Conservation (phyloP, 2,888 invertebrate species). For the Danaus chrysippus region DNA sequence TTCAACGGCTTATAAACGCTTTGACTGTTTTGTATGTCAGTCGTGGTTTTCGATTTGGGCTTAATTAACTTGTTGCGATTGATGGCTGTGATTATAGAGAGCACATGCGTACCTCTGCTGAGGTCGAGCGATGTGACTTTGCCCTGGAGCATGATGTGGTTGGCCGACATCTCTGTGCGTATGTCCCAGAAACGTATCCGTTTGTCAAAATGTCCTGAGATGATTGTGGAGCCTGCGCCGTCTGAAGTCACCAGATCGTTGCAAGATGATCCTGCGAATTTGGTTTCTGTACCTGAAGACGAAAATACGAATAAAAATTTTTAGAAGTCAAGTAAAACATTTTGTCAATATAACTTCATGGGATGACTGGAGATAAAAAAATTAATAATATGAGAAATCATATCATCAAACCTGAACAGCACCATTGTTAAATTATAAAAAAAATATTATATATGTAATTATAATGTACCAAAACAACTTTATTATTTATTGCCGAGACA, state of each 20-base stretch:
- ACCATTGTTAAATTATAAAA: slow-evolving; percentile 19
- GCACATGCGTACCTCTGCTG: slow-evolving; percentile 85
- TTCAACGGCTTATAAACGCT: slow-evolving; percentile 34
- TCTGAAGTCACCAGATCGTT: slow-evolving; percentile 97
- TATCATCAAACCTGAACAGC: slow-evolving; percentile 24
- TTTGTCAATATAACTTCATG: slow-evolving; percentile 17
- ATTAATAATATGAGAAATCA: slow-evolving; percentile 24
- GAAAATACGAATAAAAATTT: slow-evolving; percentile 6
- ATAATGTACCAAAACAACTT: no score
- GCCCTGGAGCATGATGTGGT: slow-evolving; percentile 93
- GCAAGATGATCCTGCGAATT: slow-evolving; percentile 97
- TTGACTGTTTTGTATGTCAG: no score
- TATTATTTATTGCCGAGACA: no score
- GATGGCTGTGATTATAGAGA: slow-evolving; percentile 18
- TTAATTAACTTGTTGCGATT: slow-evolving; percentile 31
- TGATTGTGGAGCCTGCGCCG: slow-evolving; percentile 91
- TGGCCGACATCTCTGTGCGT: slow-evolving; percentile 89
- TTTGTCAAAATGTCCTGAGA: slow-evolving; percentile 99
- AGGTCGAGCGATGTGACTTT: slow-evolving; percentile 97
- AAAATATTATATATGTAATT: slow-evolving; percentile 16
- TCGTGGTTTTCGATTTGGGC: slow-evolving; percentile 38
- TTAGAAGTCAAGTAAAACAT: slow-evolving; percentile 8
- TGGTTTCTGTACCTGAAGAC: slow-evolving; percentile 88
- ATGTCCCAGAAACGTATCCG: slow-evolving; percentile 98
- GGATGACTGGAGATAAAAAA: slow-evolving; percentile 16